Base-by-base conservation (phyloP, 2,888 invertebrate genomes). In the Xestoiulus laeticollis region DNA sequence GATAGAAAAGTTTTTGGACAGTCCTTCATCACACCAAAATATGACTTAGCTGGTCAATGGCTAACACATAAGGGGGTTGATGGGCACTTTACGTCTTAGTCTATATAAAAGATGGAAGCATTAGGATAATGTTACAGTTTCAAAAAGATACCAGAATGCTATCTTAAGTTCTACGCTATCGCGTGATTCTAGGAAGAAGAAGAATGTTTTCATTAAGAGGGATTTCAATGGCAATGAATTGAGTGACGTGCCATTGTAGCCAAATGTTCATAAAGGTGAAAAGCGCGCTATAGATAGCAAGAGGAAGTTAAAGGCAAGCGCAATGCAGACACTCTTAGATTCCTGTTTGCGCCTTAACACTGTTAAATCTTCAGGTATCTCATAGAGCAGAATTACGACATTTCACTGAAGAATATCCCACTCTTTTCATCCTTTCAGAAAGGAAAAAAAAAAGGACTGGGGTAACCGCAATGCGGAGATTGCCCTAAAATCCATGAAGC, bases 221-320 rank as follows among this genome's bases (percentile, higher is more conserved):
- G 22, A 22, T 59, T 59, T 59, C 59, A 59, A 59, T 22, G 59
- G 59, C 59, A 22, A 22, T 59, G 59, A 59, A 59, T 59, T 22
- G 59, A 59, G 59, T 59, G 59, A 59, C 59, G 59, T 59, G 59
- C 59, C 59, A 59, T 22, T 59, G 59, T 59, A 59, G 59, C 59
- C 59, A 59, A 59, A 59, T 59, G 59, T 59, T 59, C 59, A 59
- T 59, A 22, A 59, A 59, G 5, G 22, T 22, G 59, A 59, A 59
- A 59, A 22, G 22, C 22, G 12, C 48, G 48, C 48, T 12, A 16
- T 10, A 16, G n/a, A n/a, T 38, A 38, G 1, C 48, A 22, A 53
- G 16, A 53, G 53, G 59, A 59, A n/a, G 22, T 59, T 59, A 22
- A 5, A 59, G 22, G 59, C 53, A 59, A 22, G n/a, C 59, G 59